A percentile compares a stretch with the other conserved stretches of the same genome.
These are phyloP conservation scores for Aleiodes leptofemur DNA, from an alignment of 2,888 invertebrate species.

Conservation along the genomic window DNA sequence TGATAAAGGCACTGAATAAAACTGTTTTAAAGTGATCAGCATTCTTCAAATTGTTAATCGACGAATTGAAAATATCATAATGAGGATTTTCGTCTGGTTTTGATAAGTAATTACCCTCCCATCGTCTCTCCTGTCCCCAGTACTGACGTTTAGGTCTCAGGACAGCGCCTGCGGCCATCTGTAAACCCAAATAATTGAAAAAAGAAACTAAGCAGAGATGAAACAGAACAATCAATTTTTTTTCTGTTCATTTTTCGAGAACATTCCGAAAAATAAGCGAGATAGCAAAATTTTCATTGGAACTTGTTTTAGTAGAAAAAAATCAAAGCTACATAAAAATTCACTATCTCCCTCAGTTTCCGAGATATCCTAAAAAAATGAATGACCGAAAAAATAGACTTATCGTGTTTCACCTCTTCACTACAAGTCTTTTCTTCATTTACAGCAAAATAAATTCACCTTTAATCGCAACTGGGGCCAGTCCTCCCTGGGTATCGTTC, in stretches of 20 bases:
- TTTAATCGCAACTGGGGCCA: slow-evolving; percentile 92
- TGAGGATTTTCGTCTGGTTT: slow-evolving; percentile 82
- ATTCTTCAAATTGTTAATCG: slow-evolving; percentile 82
- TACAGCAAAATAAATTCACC: slow-evolving; percentile 63
- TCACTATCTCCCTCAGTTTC: too few relatives aligned
- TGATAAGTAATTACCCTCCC: slow-evolving; percentile 90
- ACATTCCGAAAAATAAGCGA: too few relatives aligned
- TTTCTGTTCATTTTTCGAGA: too few relatives aligned
- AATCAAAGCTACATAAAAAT: slow-evolving; percentile 47
- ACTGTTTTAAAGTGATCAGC: slow-evolving; percentile 80
- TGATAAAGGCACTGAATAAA: slow-evolving; percentile 73
- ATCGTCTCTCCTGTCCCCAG: slow-evolving; percentile 87
- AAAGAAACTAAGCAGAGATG: too few relatives aligned
- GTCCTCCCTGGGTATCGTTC: slow-evolving; percentile 86
- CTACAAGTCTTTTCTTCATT: too few relatives aligned
- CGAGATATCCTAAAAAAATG: too few relatives aligned
- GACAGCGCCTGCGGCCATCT: slow-evolving; percentile 84
- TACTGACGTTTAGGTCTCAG: slow-evolving; percentile 81
- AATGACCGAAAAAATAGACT: neutral
- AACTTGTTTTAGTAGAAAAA: too few relatives aligned
- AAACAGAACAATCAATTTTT: too few relatives aligned
- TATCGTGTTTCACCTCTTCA: too few relatives aligned
- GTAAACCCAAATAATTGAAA: neutral
- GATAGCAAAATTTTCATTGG: too few relatives aligned
- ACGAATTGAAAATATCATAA: slow-evolving; percentile 81